Percentiles rank a stretch among this genome's conserved stretches.
phyloP scores from a whole-genome alignment of 2,797 vertebrate species.

The Anguilla anguilla region DNA sequence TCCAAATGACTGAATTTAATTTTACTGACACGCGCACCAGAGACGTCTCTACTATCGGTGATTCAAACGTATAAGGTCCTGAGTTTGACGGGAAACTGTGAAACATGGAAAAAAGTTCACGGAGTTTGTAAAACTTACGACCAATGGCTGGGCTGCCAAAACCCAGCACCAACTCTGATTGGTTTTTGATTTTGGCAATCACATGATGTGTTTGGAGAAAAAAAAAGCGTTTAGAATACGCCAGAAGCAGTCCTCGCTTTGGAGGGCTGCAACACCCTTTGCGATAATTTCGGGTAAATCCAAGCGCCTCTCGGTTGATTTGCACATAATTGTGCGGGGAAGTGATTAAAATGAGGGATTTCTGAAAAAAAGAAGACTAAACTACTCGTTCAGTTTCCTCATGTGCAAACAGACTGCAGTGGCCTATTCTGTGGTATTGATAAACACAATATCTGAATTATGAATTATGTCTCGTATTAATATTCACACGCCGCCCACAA shows the following conservation, averaged over 20 bases:
- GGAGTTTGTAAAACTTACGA: conserved; percentile 55
- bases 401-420: neutral
- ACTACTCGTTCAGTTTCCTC: neutral
- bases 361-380: conserved; percentile 43
- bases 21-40: neutral
- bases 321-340: conserved; percentile 75
- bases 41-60: conserved; percentile 10
- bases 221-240: conserved; percentile 73
- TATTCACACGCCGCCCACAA: no score
- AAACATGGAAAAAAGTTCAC: conserved; percentile 52
- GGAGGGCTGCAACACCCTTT: conserved; percentile 68
- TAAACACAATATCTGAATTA: no score
- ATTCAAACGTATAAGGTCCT: conserved; percentile 4
- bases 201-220: conserved; percentile 42
- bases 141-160: conserved; percentile 62
- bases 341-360: conserved; percentile 65
- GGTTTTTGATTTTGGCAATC: conserved; percentile 40
- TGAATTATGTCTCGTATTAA: no score
- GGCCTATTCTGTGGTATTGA: neutral
- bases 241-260: conserved; percentile 70
- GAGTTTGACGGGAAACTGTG: conserved; percentile 37
- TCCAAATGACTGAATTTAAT: conserved; percentile 28
- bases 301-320: conserved; percentile 69
- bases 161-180: conserved; percentile 50
- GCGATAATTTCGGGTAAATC: conserved; percentile 71